Conservation (phyloP, 2,888 invertebrate genomes). For the Ectemnius lituratus region DNA sequence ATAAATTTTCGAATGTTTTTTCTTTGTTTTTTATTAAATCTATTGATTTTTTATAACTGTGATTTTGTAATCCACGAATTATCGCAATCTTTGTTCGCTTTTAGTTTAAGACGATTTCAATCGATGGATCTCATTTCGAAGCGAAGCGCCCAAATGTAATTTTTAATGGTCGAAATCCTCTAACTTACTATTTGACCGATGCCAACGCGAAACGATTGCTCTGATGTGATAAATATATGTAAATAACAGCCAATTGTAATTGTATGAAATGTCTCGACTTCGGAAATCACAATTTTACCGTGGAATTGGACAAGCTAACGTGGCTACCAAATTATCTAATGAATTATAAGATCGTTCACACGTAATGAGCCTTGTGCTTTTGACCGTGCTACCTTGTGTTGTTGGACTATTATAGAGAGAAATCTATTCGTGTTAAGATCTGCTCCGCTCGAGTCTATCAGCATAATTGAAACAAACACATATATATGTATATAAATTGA, state of each 20-base stretch:
- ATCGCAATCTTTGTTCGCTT: background rate
- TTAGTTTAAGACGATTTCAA: background rate
- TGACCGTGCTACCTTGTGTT: conserved; percentile 68
- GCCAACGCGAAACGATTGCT: conserved; percentile 23
- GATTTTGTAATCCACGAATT: too few relatives aligned
- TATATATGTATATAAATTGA: conserved; percentile 56
- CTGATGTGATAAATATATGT: conserved; percentile 35
- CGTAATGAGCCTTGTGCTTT: conserved; percentile 58
- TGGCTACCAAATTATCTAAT: conserved; percentile 13
- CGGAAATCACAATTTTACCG: conserved; percentile 18
- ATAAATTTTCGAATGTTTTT: conserved; percentile 12
- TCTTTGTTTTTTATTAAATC: conserved; percentile 12
- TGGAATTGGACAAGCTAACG: background rate
- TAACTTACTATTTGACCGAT: conserved; percentile 26
- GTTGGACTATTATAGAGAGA: conserved; percentile 69
- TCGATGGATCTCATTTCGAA: too few relatives aligned
- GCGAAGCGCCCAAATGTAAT: too few relatives aligned
- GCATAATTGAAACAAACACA: conserved; percentile 55
- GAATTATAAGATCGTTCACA: conserved; percentile 25
- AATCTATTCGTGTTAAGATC: conserved; percentile 72
- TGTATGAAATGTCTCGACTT: conserved; percentile 31
- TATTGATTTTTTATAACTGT: conserved; percentile 11
- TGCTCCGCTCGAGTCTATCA: conserved; percentile 66
- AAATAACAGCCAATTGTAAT: conserved; percentile 17
- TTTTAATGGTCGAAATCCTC: too few relatives aligned